Percentiles rank a stretch among this genome's conserved stretches.
Conservation (phyloP, 2,888 invertebrate species). For the Neoascia interrupta region DNA sequence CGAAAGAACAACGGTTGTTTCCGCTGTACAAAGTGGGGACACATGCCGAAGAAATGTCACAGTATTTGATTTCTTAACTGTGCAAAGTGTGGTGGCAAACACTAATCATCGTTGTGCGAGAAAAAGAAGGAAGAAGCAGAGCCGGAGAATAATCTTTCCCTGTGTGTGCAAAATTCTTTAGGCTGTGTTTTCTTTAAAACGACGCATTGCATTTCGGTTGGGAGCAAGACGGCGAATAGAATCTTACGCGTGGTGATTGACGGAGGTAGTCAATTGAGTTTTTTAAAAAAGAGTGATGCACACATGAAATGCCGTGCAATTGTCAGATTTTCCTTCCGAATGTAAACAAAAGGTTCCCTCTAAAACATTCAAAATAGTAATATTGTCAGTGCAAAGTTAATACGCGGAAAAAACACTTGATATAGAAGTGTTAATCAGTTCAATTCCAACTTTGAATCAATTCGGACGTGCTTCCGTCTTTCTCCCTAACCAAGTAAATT, state of each 20-base stretch:
- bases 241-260: conserved; percentile 23
- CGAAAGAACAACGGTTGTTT: conserved; percentile 20
- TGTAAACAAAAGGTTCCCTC: background rate
- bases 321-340: conserved; percentile 10
- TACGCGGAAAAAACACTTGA: background rate
- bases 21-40: conserved; percentile 20
- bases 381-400: background rate
- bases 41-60: conserved; percentile 12
- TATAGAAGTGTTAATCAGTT: too few species aligned
- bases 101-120: conserved; percentile 12
- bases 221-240: conserved; percentile 1
- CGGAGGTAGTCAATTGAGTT: conserved; percentile 15
- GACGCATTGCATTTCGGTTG: conserved; percentile 10
- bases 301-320: background rate
- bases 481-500: too few species aligned
- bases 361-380: background rate
- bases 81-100: conserved; percentile 7
- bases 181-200: conserved; percentile 26
- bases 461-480: too few species aligned
- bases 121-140: background rate
- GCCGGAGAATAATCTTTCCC: background rate
- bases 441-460: too few species aligned
- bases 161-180: conserved; percentile 11
- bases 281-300: conserved; percentile 1
- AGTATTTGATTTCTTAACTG: conserved; percentile 7